Evolutionary conservation across 2,888 invertebrate species (phyloP).

Genomic region (Drosophila limbata): DNA sequence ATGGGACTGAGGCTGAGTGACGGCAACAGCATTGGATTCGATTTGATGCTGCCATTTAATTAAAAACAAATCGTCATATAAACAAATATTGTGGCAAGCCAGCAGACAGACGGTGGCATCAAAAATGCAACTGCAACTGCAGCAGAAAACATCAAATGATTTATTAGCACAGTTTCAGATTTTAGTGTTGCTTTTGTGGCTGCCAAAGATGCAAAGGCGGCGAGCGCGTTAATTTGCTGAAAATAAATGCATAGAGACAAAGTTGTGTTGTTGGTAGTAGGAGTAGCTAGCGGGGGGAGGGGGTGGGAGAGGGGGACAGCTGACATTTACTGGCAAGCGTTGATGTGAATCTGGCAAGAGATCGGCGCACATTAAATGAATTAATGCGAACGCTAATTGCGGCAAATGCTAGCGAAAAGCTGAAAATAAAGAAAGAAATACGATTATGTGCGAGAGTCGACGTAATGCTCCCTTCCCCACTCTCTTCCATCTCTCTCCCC

Average conservation of each 20-base stretch:
- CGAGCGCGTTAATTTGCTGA: conserved; percentile 77
- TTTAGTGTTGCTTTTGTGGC: too few relatives aligned
- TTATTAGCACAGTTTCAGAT: conserved; percentile 65
- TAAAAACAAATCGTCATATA: conserved; percentile 72
- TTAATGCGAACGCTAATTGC: conserved; percentile 80
- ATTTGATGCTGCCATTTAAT: conserved; percentile 71
- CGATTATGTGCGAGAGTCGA: conserved; percentile 43
- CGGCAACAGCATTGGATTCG: conserved; percentile 72
- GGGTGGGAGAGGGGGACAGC: conserved; percentile 43
- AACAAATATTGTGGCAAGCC: conserved; percentile 74
- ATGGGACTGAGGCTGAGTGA: conserved; percentile 60
- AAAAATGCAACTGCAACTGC: conserved; percentile 10
- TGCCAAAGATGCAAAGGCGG: not conserved
- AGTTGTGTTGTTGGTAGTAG: conserved; percentile 12
- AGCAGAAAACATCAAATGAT: conserved; percentile 73
- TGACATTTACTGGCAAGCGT: conserved; percentile 81
- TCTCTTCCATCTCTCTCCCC: not conserved
- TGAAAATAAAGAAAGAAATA: conserved; percentile 48
- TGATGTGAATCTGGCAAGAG: conserved; percentile 59
- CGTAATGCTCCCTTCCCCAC: conserved; percentile 1
- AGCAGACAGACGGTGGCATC: conserved; percentile 43
- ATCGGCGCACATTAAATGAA: conserved; percentile 62
- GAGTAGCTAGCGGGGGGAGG: not conserved
- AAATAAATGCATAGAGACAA: conserved; percentile 70
- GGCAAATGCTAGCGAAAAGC: conserved; percentile 41